Percentiles rank a stretch among this genome's conserved stretches.
Conservation (phyloP, 2,113 vertebrate species). For the Centropus bengalensis region DNA sequence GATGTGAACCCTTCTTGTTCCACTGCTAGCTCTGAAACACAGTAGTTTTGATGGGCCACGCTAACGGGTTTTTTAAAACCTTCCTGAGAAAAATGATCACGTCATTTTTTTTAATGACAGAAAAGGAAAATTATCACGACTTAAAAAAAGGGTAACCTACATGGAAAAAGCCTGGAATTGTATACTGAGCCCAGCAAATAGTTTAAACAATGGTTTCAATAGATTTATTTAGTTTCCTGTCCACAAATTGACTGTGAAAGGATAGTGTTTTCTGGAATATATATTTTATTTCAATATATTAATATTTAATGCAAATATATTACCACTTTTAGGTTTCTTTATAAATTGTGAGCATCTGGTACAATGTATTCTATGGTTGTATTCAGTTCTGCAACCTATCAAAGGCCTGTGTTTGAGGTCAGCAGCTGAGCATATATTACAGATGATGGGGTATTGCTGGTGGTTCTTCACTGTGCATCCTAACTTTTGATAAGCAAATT, state of each 20-base stretch:
- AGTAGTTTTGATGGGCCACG: not conserved
- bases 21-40: not conserved
- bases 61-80: fast-evolving
- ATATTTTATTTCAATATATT: slow-evolving; percentile 39
- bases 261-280: not conserved
- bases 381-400: slow-evolving; percentile 13
- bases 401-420: not conserved
- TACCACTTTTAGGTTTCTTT: slow-evolving; percentile 14
- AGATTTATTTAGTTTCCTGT: slow-evolving; percentile 5
- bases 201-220: not conserved
- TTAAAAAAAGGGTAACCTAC: not conserved
- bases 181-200: not conserved
- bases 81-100: not conserved
- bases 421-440: not conserved
- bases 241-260: slow-evolving; percentile 7
- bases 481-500: slow-evolving; percentile 9
- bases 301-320: slow-evolving; percentile 55
- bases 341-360: slow-evolving; percentile 33
- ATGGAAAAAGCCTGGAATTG: not conserved
- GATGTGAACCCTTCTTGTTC: not conserved
- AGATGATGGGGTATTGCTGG: not conserved
- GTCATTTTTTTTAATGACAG: not conserved
- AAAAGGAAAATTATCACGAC: not conserved
- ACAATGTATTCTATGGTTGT: not conserved
- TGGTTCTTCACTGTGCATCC: not conserved